Percentiles rank a stretch among this genome's conserved stretches.
phyloP scores from a whole-genome alignment of 2,888 invertebrate genomes.

The Tridacna gigas region DNA sequence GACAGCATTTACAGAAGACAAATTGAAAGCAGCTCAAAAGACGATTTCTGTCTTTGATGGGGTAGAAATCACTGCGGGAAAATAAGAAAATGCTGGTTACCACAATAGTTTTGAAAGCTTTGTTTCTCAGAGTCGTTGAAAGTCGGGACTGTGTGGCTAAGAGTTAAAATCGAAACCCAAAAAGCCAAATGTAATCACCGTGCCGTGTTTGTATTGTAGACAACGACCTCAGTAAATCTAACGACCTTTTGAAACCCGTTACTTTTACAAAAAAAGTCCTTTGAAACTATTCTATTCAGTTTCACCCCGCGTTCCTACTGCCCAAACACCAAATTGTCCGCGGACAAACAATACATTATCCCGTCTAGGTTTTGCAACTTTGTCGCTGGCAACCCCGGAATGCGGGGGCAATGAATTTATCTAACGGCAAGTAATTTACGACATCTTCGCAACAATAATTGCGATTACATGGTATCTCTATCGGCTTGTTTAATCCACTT shows the following conservation, averaged over 20 bases:
- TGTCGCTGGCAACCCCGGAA: slow-evolving; percentile 32
- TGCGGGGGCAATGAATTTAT: slow-evolving; percentile 28
- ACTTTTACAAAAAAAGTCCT: slow-evolving; percentile 13
- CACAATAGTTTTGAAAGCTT: too few species aligned
- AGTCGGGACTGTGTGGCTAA: too few species aligned
- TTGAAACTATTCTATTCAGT: slow-evolving; percentile 10
- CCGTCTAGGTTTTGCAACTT: slow-evolving; percentile 29
- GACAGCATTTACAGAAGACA: too few species aligned
- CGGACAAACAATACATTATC: slow-evolving; percentile 54
- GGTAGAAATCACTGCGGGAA: too few species aligned
- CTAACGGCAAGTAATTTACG: slow-evolving; percentile 30
- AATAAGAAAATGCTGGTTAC: too few species aligned
- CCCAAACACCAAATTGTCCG: slow-evolving; percentile 14
- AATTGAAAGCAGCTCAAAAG: too few species aligned
- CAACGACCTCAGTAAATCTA: background rate
- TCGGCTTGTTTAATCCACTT: slow-evolving; percentile 23
- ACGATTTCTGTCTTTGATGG: too few species aligned
- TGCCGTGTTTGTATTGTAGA: background rate
- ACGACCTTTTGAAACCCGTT: background rate
- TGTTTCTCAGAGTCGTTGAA: too few species aligned
- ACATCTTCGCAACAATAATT: slow-evolving; percentile 28
- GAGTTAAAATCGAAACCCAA: background rate
- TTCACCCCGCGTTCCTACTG: slow-evolving; percentile 15
- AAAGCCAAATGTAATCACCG: slow-evolving; percentile 15
- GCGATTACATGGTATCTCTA: slow-evolving; percentile 27